Conservation (phyloP, 2,113 vertebrate species). For the Spea multiplicata region DNA sequence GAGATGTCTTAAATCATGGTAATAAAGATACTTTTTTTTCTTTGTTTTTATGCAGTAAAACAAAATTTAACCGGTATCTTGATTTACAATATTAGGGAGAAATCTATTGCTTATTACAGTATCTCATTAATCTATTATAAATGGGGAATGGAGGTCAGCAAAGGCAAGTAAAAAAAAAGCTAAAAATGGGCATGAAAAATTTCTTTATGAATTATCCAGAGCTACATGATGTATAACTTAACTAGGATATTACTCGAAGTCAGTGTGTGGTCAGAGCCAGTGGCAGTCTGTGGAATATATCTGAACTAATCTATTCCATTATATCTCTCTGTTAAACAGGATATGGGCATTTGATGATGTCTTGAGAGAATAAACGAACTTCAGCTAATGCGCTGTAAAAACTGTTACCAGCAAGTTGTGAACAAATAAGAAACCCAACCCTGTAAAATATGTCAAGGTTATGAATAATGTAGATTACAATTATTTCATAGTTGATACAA, state of each 20-base stretch:
- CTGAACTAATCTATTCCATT: slow-evolving; percentile 5
- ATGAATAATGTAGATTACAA: slow-evolving; percentile 27
- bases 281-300: background rate
- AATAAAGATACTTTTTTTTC: no score
- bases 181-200: background rate
- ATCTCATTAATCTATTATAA: no score
- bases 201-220: background rate
- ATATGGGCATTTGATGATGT: background rate
- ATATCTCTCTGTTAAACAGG: background rate
- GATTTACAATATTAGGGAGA: no score
- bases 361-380: background rate
- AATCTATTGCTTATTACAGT: no score
- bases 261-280: background rate
- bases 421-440: slow-evolving; percentile 1
- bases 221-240: slow-evolving; percentile 1
- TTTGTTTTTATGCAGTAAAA: no score
- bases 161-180: background rate
- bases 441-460: slow-evolving; percentile 3
- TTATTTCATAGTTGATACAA: background rate
- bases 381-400: background rate
- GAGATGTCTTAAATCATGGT: no score
- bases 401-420: background rate
- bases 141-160: no score
- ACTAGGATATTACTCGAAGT: background rate
- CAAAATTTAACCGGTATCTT: no score